Conservation (phyloP, 1,140 invertebrate genomes). For the Microvelia longipes region DNA sequence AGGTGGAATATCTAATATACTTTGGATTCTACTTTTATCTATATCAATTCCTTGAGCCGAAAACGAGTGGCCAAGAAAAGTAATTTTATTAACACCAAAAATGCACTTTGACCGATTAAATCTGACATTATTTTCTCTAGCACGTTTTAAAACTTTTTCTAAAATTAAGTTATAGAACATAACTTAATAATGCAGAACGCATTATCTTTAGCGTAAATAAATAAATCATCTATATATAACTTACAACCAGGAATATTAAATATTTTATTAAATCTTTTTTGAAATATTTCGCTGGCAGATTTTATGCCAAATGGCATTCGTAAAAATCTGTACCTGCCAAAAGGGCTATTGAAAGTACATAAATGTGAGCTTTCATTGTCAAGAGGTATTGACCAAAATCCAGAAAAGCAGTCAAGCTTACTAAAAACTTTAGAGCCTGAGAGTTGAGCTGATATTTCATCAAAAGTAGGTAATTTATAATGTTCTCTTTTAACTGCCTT, state of each 20-base stretch:
- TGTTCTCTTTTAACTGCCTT: conserved; percentile 20
- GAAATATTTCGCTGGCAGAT: conserved; percentile 18
- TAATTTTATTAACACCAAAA: not conserved
- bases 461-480: conserved; percentile 16
- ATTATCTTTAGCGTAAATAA: not conserved
- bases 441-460: conserved; percentile 14
- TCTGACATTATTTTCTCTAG: not conserved
- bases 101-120: not conserved
- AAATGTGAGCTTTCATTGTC: conserved; percentile 26
- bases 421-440: conserved; percentile 13
- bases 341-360: conserved; percentile 31
- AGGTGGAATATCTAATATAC: no score
- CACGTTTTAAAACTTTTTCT: not conserved
- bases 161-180: not conserved
- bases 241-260: not conserved
- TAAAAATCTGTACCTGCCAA: conserved; percentile 29
- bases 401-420: conserved; percentile 21
- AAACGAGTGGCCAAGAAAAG: not conserved
- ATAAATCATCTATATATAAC: not conserved
- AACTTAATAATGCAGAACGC: no score
- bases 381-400: conserved; percentile 32
- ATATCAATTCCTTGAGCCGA: no score
- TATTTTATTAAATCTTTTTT: not conserved
- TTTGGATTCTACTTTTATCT: no score
- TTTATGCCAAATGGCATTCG: conserved; percentile 31